These are phyloP conservation scores for Pogonomyrmex barbatus DNA, from an alignment of 1,140 invertebrate genomes.

Conservation along the genomic window DNA sequence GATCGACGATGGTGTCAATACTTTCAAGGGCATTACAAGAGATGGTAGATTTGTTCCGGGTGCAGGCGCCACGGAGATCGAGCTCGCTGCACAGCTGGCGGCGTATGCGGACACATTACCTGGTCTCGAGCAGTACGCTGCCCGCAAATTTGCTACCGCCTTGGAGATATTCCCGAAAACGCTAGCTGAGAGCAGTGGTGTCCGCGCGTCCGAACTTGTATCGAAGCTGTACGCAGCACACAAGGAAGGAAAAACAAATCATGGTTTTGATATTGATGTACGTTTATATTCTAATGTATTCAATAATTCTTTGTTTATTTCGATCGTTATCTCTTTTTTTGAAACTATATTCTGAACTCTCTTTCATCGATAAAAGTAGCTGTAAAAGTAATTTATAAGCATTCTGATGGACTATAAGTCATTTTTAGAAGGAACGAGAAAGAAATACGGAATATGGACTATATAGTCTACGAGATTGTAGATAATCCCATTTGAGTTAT, in stretches of 20 bases:
- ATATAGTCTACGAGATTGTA: background rate
- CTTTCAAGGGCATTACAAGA: constrained; percentile 93
- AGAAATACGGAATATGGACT: too few species aligned
- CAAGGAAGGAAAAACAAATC: constrained; percentile 93
- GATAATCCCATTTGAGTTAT: background rate
- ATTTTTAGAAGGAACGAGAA: too few species aligned
- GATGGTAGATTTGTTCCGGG: constrained; percentile 95
- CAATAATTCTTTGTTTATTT: background rate
- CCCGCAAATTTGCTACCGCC: constrained; percentile 97
- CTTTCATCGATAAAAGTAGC: too few species aligned
- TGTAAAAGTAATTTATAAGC: too few species aligned
- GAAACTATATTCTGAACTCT: background rate
- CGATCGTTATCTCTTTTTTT: background rate
- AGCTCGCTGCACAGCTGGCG: constrained; percentile 94
- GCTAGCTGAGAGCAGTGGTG: constrained; percentile 97
- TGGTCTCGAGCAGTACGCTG: constrained; percentile 98
- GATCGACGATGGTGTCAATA: constrained; percentile 99
- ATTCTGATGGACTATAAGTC: too few species aligned
- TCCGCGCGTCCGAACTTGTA: constrained; percentile 95
- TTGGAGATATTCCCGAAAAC: constrained; percentile 96
- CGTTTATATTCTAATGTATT: constrained; percentile 53
- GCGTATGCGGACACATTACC: constrained; percentile 96
- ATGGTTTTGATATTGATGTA: constrained; percentile 96
- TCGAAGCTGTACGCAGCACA: constrained; percentile 97
- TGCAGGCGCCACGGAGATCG: constrained; percentile 97